A percentile compares a stretch with the other conserved stretches of the same genome.
These are phyloP conservation scores for Saccostrea cuccullata DNA, from an alignment of 1,140 invertebrate genomes.

Conservation along the genomic window DNA sequence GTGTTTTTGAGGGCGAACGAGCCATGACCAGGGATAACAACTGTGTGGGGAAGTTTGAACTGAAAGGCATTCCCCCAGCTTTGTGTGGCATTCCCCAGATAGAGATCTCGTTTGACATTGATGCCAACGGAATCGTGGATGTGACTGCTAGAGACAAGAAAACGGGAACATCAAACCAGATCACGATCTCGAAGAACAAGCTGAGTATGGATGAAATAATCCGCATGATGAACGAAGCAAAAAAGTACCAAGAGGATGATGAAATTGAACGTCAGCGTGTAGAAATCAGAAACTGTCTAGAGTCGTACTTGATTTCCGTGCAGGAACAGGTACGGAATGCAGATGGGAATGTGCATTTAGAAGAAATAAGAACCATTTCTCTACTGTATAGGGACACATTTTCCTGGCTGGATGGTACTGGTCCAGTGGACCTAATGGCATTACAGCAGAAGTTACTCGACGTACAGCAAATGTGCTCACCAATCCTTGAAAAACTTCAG, in stretches of 20 bases:
- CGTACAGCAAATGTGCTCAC: background rate
- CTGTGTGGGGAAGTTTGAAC: background rate
- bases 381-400: background rate
- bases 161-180: background rate
- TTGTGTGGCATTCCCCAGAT: slow-evolving; percentile 78
- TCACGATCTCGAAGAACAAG: background rate
- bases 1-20: background rate
- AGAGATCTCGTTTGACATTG: background rate
- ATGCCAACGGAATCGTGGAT: background rate
- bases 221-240: background rate
- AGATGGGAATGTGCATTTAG: background rate
- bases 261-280: slow-evolving; percentile 76
- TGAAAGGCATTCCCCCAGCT: background rate
- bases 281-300: slow-evolving; percentile 68
- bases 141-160: background rate
- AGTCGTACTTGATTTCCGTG: slow-evolving; percentile 68
- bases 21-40: background rate
- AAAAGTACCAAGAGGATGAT: slow-evolving; percentile 71
- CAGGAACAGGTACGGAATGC: slow-evolving; percentile 6
- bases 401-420: background rate
- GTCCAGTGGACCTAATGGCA: background rate
- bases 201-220: background rate
- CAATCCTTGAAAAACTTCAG: background rate
- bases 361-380: background rate
- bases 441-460: background rate